Evolutionary conservation across 2,113 vertebrate genomes (phyloP), one percentile per base, ranked within the genome.

Genomic region (Perca flavescens): DNA sequence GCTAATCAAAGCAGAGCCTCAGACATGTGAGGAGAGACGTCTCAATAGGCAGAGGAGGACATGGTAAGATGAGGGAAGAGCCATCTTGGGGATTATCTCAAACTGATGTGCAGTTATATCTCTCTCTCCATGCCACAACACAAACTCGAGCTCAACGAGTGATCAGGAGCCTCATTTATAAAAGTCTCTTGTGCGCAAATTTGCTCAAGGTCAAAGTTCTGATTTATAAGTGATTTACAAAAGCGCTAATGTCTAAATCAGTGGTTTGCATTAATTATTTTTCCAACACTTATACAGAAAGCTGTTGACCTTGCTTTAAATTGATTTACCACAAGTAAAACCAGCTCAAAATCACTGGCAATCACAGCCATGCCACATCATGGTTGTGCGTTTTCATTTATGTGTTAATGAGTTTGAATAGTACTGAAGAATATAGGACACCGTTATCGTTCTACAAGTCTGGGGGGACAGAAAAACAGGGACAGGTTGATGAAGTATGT

Each of bases 1-100:
- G 85, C 87, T 90, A 88, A 93, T 93, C 90, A 90, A 91, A 88
- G 47, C 52, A 68, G 73, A 81, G 83, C 77, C 83, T 74, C 83
- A 58, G 79, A 63, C 88, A 16, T 36, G 75, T 17, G 66, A 89
- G 83, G 53, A 82, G 84, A 86, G 82, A 67, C 16, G 12, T 78
- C 86, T 86, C 86, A 84, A 79, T 87, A 88, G 58, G 67, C 58
- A 61, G 36, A 3, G 84, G 83, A 80, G 78, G 85, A 81, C 61
- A 74, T 2, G 77, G 77, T 65, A 4, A 85, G 79, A 90, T 62
- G 64, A 46, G 70, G 58, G 40, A 78, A 89, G 89, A 80, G 89
- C 47, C 62, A 77, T 92, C 88, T 83, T 46, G 22, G 64, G 61
- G 74, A 86, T 87, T 77, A 80, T 79, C 66, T 83, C 43, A 25